Evolutionary conservation across 1,140 invertebrate species (phyloP), one percentile per base, ranked within the genome.

Genomic region (Lepidostoma basale): DNA sequence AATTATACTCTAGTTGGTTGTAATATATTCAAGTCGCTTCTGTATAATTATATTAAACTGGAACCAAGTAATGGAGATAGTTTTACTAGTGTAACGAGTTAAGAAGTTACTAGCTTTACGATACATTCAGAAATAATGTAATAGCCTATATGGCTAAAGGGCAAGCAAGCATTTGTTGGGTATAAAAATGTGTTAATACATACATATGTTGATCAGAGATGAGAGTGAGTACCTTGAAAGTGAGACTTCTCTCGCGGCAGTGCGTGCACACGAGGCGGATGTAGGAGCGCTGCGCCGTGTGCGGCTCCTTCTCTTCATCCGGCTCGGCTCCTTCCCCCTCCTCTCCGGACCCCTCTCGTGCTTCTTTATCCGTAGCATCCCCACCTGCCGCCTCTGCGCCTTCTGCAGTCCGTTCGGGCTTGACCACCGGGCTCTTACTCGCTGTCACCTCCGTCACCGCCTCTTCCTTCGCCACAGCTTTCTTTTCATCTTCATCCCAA

Each of bases 231-330:
- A 88, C 87, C 74, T 86, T 88, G 74, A 92, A 92, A 9, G 90
- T 92, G 3, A 88, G 80, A 74, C 86, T 90, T 72, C 88, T 88
- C 71, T 88, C 85, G 58, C 85, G 83, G 74, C 91, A 93, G 75
- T 92, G 91, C 1, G 90, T 88, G 76, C 91, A 93, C 23, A 83
- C 84, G 1, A 93, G 79, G 73, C 89, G 88, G 18, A 92, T 89
- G 72, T 88, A 91, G 23, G 83, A 79, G 39, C 77, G 74, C 42
- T 62, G 78, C 75, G 63, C 81, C 69, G 64, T 30, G 25, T 80
- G 69, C 68, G 73, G 75, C 12, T 58, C 54, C 25, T 74, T 76
- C 68, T 77, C 75, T 9, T 74, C 74, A 22, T 77, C 62, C 66
- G 80, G 74, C 62, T 75, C 59, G 49, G 76, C 72, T 16, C 85